Percentiles rank a stretch among this genome's conserved stretches.
Conservation (phyloP, 2,113 vertebrate species). For the Propithecus coquereli region DNA sequence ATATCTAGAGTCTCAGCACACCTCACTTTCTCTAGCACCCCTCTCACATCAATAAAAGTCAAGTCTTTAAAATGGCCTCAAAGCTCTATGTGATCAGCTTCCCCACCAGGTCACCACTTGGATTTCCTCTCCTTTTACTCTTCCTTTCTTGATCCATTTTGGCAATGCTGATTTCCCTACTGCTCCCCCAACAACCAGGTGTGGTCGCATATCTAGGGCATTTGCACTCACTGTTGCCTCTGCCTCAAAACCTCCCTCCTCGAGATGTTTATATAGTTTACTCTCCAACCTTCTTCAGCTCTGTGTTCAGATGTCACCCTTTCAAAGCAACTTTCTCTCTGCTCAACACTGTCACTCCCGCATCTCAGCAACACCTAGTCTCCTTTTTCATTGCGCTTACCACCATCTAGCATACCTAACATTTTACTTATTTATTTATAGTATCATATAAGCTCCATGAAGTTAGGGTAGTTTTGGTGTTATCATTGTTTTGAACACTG, state of each 20-base stretch:
- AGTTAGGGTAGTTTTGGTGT: background rate
- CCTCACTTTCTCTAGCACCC: background rate
- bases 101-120: background rate
- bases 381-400: background rate
- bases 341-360: background rate
- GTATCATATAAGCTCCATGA: background rate
- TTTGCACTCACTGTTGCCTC: background rate
- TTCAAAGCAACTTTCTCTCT: background rate
- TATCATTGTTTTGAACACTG: background rate
- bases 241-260: background rate
- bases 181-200: rapidly evolving
- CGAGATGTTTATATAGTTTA: background rate
- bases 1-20: background rate
- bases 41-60: background rate
- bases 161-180: background rate
- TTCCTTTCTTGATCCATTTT: background rate
- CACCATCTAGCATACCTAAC: background rate
- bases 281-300: background rate
- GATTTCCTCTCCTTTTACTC: background rate
- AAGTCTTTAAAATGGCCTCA: background rate
- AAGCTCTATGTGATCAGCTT: background rate
- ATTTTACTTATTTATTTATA: background rate
- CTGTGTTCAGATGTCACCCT: background rate
- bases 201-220: background rate
- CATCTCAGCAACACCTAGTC: background rate